Percentiles rank a stretch among this genome's conserved stretches.
Evolutionary conservation across 2,888 invertebrate genomes (phyloP).

Genomic region (Patella caerulea): DNA sequence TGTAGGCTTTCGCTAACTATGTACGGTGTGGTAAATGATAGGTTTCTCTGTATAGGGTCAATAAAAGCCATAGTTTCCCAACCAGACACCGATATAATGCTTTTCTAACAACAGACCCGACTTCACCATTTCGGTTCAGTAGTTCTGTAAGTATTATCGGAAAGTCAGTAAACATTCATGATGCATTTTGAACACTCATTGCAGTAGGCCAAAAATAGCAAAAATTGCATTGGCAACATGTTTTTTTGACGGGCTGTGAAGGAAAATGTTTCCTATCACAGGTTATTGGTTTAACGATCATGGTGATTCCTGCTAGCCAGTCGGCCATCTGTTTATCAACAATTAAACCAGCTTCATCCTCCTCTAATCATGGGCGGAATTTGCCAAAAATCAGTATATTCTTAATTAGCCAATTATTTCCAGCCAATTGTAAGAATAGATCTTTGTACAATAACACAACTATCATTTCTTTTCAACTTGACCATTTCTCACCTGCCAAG

Average conservation of each 20-base stretch:
- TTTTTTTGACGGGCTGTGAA: not conserved
- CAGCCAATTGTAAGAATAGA: not conserved
- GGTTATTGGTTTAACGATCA: not conserved
- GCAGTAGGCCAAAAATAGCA: conserved; percentile 5
- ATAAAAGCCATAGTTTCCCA: conserved; percentile 4
- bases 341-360: not conserved
- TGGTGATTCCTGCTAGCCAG: not conserved
- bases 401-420: conserved; percentile 12
- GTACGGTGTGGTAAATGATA: not conserved
- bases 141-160: not conserved
- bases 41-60: conserved; percentile 4
- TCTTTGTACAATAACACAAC: conserved; percentile 1
- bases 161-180: not conserved
- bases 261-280: not conserved
- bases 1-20: not conserved
- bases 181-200: not conserved
- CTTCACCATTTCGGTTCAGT: not conserved
- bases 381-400: not conserved
- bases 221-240: not conserved
- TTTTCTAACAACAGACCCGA: not conserved
- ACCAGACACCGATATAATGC: not conserved
- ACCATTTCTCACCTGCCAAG: conserved; percentile 6
- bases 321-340: not conserved
- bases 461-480: not conserved
- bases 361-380: not conserved